phyloP scores from a whole-genome alignment of 2,797 vertebrate genomes.

The Atherinosoma microstoma region DNA sequence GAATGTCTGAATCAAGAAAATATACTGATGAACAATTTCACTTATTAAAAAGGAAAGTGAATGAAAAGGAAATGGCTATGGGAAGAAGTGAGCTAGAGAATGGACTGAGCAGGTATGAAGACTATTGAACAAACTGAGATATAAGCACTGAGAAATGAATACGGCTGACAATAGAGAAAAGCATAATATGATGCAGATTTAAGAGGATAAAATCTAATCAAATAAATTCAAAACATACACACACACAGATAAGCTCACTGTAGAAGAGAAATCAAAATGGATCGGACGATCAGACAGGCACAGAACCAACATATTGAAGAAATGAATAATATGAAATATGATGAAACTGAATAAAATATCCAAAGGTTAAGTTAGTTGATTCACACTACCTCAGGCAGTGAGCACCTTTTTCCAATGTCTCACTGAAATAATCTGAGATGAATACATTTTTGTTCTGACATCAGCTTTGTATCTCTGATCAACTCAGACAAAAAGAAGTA shows the following conservation, averaged over 20 bases:
- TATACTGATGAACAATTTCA: conserved; percentile 44
- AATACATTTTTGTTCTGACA: conserved; percentile 13
- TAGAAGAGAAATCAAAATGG: conserved; percentile 37
- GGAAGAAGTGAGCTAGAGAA: conserved; percentile 24
- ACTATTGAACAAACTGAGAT: conserved; percentile 55
- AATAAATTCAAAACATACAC: conserved; percentile 10
- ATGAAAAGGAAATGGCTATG: conserved; percentile 40
- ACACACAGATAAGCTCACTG: conserved; percentile 31
- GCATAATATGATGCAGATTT: conserved; percentile 55
- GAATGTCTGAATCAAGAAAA: conserved; percentile 24
- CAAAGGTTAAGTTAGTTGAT: conserved; percentile 6
- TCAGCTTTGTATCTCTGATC: conserved; percentile 8
- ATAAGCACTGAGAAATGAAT: conserved; percentile 39
- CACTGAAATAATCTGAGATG: neutral
- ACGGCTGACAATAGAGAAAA: conserved; percentile 34
- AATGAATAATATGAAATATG: conserved; percentile 21
- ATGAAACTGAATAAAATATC: conserved; percentile 42
- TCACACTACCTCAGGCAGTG: conserved; percentile 4
- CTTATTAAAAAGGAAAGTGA: conserved; percentile 44
- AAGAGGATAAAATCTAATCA: conserved; percentile 23
- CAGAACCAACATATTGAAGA: conserved; percentile 34
- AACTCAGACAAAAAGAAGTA: conserved; percentile 6
- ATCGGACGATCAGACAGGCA: conserved; percentile 27
- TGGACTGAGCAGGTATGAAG: conserved; percentile 47
- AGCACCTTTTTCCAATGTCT: conserved; percentile 12